Conservation (phyloP, 2,113 vertebrate genomes). For the Onychorhynchus coronatus region DNA sequence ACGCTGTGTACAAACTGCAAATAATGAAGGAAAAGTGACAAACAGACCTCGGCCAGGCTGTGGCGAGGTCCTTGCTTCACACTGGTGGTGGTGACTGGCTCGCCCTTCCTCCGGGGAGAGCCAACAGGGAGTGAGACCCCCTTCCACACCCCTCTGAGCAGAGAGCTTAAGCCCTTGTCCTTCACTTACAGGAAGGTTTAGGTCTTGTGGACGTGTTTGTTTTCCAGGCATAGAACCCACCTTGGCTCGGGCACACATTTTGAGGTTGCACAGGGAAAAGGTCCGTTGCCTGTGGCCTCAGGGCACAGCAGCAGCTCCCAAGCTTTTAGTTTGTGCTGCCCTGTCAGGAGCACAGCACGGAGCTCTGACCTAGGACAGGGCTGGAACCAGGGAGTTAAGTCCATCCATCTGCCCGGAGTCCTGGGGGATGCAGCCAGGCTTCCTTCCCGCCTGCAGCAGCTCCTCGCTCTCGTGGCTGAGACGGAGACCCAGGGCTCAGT, state of each 20-base stretch:
- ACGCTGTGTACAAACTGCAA: constrained; percentile 64
- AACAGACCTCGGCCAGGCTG: constrained; percentile 34
- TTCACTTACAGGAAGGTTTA: accelerated
- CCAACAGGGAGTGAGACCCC: not conserved
- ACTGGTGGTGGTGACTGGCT: not conserved
- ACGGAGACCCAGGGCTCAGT: not conserved
- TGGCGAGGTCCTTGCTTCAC: accelerated
- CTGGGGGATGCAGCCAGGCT: not conserved
- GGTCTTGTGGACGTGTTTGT: accelerated
- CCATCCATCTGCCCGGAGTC: not conserved
- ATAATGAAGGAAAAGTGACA: constrained; percentile 55
- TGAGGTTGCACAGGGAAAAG: accelerated
- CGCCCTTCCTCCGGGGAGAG: not conserved
- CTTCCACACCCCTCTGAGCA: not conserved
- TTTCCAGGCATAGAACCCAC: accelerated
- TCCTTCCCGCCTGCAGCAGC: not conserved
- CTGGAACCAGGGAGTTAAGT: not conserved
- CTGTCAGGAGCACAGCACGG: accelerated
- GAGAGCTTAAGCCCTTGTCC: accelerated
- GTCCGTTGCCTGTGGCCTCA: accelerated
- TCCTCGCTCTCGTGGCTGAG: not conserved
- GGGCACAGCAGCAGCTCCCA: not conserved
- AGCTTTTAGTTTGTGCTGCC: not conserved
- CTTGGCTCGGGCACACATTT: not conserved
- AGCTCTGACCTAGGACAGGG: too few species aligned